Evolutionary conservation across 2,888 invertebrate species (phyloP).

Genomic region (Ophion slaviceki): DNA sequence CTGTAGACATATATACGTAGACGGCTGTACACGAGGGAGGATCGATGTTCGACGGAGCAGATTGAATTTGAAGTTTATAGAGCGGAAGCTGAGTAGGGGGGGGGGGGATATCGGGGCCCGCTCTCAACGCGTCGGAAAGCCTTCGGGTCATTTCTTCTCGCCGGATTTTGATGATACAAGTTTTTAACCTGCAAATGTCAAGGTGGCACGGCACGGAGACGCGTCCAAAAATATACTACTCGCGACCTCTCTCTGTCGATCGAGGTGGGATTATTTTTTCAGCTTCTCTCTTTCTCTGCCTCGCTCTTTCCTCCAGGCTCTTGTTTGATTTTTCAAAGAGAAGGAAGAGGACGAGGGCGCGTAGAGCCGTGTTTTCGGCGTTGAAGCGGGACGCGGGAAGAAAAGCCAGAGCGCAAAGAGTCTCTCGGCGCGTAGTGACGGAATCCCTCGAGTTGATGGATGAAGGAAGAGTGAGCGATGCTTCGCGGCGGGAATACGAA

Average conservation of each 20-base stretch:
- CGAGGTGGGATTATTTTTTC: slow-evolving; percentile 34
- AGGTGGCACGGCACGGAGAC: neutral
- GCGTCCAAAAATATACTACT: neutral
- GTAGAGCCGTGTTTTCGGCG: slow-evolving; percentile 43
- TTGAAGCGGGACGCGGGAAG: slow-evolving; percentile 41
- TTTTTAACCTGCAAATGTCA: slow-evolving; percentile 10
- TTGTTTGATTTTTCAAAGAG: slow-evolving; percentile 25
- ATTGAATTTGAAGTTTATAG: slow-evolving; percentile 83
- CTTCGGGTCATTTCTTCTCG: slow-evolving; percentile 47
- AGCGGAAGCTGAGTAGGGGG: slow-evolving; percentile 76
- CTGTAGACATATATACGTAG: neutral
- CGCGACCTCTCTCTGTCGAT: neutral
- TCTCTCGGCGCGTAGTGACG: slow-evolving; percentile 36
- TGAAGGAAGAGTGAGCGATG: slow-evolving; percentile 62
- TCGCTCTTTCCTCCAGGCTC: slow-evolving; percentile 12
- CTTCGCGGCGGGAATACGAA: slow-evolving; percentile 38
- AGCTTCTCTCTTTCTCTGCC: neutral
- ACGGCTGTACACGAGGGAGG: slow-evolving; percentile 41
- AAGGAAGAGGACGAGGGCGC: neutral
- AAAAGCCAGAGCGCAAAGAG: slow-evolving; percentile 46
- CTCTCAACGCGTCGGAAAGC: slow-evolving; percentile 50
- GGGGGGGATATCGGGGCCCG: slow-evolving; percentile 35
- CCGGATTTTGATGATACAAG: too few species aligned
- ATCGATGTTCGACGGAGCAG: slow-evolving; percentile 80
- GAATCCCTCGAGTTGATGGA: slow-evolving; percentile 65